Percentiles rank a stretch among this genome's conserved stretches.
These are phyloP conservation scores for Amphibalanus amphitrite DNA, from an alignment of 1,140 invertebrate species.

Conservation along the genomic window DNA sequence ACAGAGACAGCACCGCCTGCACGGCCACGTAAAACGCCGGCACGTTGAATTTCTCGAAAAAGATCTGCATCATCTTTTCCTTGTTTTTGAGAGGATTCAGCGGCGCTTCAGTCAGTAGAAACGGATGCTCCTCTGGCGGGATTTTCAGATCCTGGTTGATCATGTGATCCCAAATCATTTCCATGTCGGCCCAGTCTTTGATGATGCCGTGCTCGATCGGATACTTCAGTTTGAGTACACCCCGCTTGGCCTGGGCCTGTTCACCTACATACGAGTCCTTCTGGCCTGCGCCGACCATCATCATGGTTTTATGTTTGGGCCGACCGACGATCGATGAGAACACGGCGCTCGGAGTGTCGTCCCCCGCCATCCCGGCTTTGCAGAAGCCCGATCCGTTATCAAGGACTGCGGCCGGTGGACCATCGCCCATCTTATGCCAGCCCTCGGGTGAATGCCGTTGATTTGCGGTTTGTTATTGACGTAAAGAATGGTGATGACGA, in stretches of 20 bases:
- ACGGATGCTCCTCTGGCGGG: slow-evolving; percentile 81
- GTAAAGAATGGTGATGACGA: no score
- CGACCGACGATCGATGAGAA: background rate
- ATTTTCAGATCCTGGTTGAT: slow-evolving; percentile 92
- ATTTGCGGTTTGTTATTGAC: no score
- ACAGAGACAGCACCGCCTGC: slow-evolving; percentile 76
- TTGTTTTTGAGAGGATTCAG: slow-evolving; percentile 77
- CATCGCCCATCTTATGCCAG: background rate
- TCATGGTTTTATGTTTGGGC: background rate
- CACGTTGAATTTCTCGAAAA: slow-evolving; percentile 87
- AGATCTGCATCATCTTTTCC: slow-evolving; percentile 78
- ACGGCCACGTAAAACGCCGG: slow-evolving; percentile 86
- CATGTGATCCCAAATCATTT: slow-evolving; percentile 90
- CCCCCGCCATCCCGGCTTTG: background rate
- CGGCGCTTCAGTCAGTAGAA: slow-evolving; percentile 71
- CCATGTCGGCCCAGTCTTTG: slow-evolving; percentile 82
- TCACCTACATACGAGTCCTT: no score
- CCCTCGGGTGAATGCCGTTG: no score
- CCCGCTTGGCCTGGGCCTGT: slow-evolving; percentile 34
- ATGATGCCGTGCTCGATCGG: slow-evolving; percentile 19
- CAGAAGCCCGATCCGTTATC: background rate
- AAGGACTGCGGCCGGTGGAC: background rate
- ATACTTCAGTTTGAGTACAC: slow-evolving; percentile 27
- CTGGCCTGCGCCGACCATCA: background rate
- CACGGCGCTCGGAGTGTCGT: background rate